These are phyloP conservation scores for Oreortyx pictus DNA, from an alignment of 2,797 vertebrate species.

Conservation along the genomic window DNA sequence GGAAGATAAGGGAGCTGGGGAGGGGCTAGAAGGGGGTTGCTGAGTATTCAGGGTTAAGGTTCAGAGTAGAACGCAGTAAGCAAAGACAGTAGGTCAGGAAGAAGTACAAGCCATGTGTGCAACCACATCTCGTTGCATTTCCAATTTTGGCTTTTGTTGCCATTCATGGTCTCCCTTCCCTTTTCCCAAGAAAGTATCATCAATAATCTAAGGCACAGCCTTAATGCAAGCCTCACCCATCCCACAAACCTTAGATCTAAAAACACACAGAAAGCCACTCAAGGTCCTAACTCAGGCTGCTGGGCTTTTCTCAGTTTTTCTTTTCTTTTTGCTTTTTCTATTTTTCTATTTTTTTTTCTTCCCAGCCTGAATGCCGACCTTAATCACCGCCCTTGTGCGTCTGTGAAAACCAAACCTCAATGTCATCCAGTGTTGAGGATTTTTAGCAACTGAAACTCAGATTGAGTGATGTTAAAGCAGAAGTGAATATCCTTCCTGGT, in stretches of 20 bases:
- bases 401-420: background rate
- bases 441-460: constrained; percentile 41
- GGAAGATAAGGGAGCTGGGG: background rate
- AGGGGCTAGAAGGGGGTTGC: background rate
- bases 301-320: background rate
- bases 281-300: background rate
- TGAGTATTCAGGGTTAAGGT: rapidly evolving
- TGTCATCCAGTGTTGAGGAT: background rate
- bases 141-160: background rate
- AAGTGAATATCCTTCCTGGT: background rate
- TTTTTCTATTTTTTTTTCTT: background rate
- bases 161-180: background rate
- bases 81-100: background rate
- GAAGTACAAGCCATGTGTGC: background rate
- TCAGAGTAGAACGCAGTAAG: background rate
- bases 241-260: background rate
- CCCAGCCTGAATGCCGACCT: background rate
- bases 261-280: background rate
- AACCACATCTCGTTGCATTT: background rate
- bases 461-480: background rate
- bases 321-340: background rate
- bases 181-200: background rate
- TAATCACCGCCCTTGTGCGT: constrained; percentile 40
- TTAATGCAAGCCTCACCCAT: background rate
- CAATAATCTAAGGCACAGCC: background rate